Percentiles rank a stretch among this genome's conserved stretches.
Conservation (phyloP, 2,888 invertebrate species). For the Eilema griseolum region DNA sequence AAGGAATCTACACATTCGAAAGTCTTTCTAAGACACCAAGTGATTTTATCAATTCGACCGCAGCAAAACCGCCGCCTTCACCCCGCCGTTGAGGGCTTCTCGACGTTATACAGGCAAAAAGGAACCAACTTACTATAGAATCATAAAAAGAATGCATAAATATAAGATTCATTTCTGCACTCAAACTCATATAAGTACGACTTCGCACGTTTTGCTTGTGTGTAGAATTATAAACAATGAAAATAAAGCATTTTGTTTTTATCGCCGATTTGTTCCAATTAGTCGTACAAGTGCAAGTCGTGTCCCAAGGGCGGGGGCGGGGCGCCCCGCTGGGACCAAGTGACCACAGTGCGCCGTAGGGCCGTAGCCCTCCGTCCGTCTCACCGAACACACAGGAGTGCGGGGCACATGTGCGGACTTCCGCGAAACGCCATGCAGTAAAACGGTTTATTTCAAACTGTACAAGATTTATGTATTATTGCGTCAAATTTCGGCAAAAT, state of each 20-base stretch:
- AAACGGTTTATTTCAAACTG: conserved; percentile 61
- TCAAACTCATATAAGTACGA: neutral
- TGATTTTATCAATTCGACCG: neutral
- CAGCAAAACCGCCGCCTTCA: neutral
- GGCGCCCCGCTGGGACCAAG: conserved; percentile 35
- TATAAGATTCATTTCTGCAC: neutral
- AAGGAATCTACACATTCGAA: neutral
- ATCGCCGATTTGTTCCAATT: conserved; percentile 44
- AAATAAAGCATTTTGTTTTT: conserved; percentile 36
- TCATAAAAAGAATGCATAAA: neutral
- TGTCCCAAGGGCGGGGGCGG: conserved; percentile 20
- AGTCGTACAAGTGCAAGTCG: conserved; percentile 23
- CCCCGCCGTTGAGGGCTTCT: neutral
- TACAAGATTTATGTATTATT: conserved; percentile 52
- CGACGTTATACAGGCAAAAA: neutral
- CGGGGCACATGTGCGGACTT: conserved; percentile 57
- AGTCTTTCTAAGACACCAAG: neutral
- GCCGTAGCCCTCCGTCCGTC: neutral
- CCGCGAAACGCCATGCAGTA: conserved; percentile 60
- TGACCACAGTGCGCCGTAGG: conserved; percentile 25
- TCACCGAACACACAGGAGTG: neutral
- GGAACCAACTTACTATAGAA: too few species aligned
- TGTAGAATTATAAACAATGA: conserved; percentile 23
- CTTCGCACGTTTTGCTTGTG: conserved; percentile 7
- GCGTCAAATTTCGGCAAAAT: conserved; percentile 20